These are phyloP conservation scores for Murina feae DNA, from an alignment of 2,113 vertebrate genomes.

Conservation along the genomic window DNA sequence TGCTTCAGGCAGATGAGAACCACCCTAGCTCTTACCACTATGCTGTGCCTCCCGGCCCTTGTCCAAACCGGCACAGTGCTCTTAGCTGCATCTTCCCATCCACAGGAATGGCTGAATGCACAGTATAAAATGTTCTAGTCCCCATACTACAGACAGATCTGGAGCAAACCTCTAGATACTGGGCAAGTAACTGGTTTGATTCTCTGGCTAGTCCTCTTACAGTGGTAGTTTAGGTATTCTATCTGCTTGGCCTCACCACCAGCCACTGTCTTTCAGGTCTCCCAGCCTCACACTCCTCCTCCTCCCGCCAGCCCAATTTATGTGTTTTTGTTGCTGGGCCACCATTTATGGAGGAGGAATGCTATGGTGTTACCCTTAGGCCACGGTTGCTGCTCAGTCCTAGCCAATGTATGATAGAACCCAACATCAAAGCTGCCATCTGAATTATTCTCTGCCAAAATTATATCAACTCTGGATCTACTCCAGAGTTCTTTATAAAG, in stretches of 20 bases:
- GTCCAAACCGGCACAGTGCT: neutral
- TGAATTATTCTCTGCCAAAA: neutral
- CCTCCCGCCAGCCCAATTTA: neutral
- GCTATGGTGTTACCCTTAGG: neutral
- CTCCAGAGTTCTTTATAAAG: neutral
- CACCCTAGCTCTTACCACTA: neutral
- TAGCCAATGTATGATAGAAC: neutral
- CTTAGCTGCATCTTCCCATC: neutral
- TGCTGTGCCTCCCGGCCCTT: neutral
- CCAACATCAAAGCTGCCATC: neutral
- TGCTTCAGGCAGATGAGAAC: neutral
- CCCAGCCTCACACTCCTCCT: neutral
- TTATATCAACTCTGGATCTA: neutral
- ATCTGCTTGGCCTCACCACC: neutral
- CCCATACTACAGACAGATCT: neutral
- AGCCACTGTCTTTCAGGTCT: neutral
- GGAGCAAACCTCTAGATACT: neutral
- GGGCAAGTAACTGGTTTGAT: neutral
- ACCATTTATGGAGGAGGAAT: neutral
- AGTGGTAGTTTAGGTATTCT: neutral
- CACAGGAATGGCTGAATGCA: neutral
- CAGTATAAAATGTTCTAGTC: neutral
- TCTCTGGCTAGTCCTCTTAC: neutral
- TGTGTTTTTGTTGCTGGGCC: neutral
- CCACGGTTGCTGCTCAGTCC: neutral